Base-by-base conservation (phyloP, 2,113 vertebrate genomes). In the Platysternon megacephalum region DNA sequence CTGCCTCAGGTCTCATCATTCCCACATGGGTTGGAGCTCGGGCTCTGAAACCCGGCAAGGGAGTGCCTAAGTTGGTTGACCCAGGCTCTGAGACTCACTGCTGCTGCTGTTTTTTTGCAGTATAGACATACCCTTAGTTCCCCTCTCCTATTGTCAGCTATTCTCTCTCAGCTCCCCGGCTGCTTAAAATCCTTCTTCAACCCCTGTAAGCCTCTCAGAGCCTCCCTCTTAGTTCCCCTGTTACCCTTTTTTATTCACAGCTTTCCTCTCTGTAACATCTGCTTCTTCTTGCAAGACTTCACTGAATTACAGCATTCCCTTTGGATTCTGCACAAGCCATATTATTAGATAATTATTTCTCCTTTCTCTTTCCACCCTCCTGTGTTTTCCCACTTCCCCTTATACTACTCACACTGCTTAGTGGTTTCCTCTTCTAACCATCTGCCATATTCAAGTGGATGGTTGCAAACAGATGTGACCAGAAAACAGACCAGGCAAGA, bases 151-250 rank as follows among this genome's bases (percentile, higher is more conserved):
- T 91, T 94, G 58, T 94, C 93, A 91, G 86, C 91, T 95, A 32
- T 84, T 94, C 61, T 81, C 51, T 79, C 83, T 61, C 44, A 61
- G 84, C 55, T 94, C 46, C 79, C 51, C 82, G 79, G 78, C 89
- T 94, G n/a, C 93, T 93, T 93, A 92, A 91, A 68, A 86, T 93
- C 92, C 89, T 68, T 72, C 86, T 93, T 85, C 53, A 95, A 79
- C 55, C 93, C 96, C 93, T 90, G 89, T 90, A 84, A 42, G 88
- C 55, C 93, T 91, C 93, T 78, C 80, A 90, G 76, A 89, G 16
- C 61, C 84, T 94, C 85, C 85, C 74, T 24, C 48, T 96, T 94
- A 97, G 90, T 90, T 93, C 76, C 58, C 85, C 95, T 76, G 42
- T 79, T 94, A 93, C 14, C 82, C 81, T 84, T 61, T 29, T 95